phyloP scores from a whole-genome alignment of 2,113 vertebrate genomes.

The rabbit (Oryctolagus cuniculus) region mOryCun1.1 NC_091436.1:125395501-125396000 shows the following conservation, averaged over 20 bases:
- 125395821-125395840: slow-evolving; percentile 59
- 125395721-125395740: slow-evolving; percentile 71
- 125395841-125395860: slow-evolving; percentile 61
- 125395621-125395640: slow-evolving; percentile 61
- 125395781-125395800: slow-evolving; percentile 74
- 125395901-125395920: neutral
- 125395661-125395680: slow-evolving; percentile 70
- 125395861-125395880: neutral
- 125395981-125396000: neutral
- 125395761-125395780: slow-evolving; percentile 56
- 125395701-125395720: slow-evolving; percentile 74
- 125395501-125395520: slow-evolving; percentile 71
- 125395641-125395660: slow-evolving; percentile 71
- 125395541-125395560: slow-evolving; percentile 66
- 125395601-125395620: slow-evolving; percentile 35
- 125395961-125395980: neutral
- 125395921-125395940: neutral
- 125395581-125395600: slow-evolving; percentile 50
- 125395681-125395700: slow-evolving; percentile 50
- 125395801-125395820: slow-evolving; percentile 65
- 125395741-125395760: slow-evolving; percentile 54
- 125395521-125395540: slow-evolving; percentile 71
- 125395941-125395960: fast-evolving
- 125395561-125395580: slow-evolving; percentile 68
- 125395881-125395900: neutral